A percentile compares a stretch with the other conserved stretches of the same genome.
Conservation (phyloP, 2,888 invertebrate genomes). For the Melitaea athalia region DNA sequence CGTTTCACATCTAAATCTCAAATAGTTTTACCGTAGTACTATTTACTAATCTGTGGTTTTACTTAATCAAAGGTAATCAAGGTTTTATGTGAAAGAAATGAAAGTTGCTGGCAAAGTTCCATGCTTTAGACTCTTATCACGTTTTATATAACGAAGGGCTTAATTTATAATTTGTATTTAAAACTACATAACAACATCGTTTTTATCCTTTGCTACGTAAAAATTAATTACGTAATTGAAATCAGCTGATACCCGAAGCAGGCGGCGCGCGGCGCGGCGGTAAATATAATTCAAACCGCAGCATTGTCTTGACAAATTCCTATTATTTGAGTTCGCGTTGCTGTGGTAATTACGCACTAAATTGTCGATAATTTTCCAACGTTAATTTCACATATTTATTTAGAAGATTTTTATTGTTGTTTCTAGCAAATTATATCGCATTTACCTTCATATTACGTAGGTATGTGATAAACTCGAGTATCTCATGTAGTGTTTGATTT, state of each 20-base stretch:
- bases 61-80: conserved; percentile 5
- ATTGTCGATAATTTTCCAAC: conserved; percentile 21
- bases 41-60: no score
- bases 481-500: no score
- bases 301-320: conserved; percentile 15
- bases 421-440: no score
- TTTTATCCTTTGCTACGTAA: background rate
- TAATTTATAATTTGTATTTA: background rate
- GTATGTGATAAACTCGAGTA: no score
- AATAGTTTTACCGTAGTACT: no score
- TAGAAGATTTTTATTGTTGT: background rate
- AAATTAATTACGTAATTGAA: background rate
- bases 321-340: conserved; percentile 1
- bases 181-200: background rate
- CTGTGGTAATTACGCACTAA: conserved; percentile 15
- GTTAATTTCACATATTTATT: background rate
- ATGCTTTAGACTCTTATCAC: background rate
- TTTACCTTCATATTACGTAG: no score
- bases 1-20: background rate
- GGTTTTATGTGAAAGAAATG: conserved; percentile 3
- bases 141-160: background rate
- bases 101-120: background rate
- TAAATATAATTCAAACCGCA: conserved; percentile 4
- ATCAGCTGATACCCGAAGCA: background rate
- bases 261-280: no score